Base-by-base conservation (phyloP, 2,888 invertebrate genomes). In the Pristionchus maxplancki region DNA sequence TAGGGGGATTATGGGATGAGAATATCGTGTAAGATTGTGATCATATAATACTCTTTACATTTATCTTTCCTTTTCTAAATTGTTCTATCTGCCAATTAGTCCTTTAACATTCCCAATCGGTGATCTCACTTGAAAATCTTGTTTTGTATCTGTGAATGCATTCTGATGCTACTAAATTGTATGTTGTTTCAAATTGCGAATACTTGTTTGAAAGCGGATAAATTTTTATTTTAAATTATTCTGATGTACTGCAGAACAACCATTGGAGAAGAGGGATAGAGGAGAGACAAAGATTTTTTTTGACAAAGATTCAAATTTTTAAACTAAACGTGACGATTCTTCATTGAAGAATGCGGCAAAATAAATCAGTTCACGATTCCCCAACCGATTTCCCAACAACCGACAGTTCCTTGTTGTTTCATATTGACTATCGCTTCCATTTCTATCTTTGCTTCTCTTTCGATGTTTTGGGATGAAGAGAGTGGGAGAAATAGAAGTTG, bases 91-190 rank as follows among this genome's bases (percentile, higher is more conserved):
- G n/a, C 24, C 58, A 58, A n/a, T n/a, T 50, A 20, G 50, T 24
- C n/a, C 34, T 17, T 74, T 40, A 37, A 78, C 78, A 78, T 78
- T 78, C 48, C 13, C 44, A 34, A 44, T 78, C 37, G 31, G n/a
- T 48, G 78, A 78, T 78, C 78, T 78, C 78, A 78, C n/a, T 24
- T 74, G 28, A n/a, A n/a, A n/a, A n/a, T 78, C 44, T 44, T 15
- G n/a, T 78, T 78, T 48, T 78, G 40, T 44, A 44, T 78, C 78
- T 78, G 44, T 78, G 44, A 78, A 78, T 78, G 78, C 78, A 44
- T 48, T 11, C 8, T 71, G 17, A 71, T 37, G 71, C 71, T 71
- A 71, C n/a, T 28, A 37, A 37, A 24, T 71, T 71, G 34, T 40
- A 71, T 20, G 71, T 48, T 78, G 78, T 48, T 13, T 78, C 48